Percentiles rank a stretch among this genome's conserved stretches.
phyloP scores from a whole-genome alignment of 2,797 vertebrate genomes.

The Gallinago solitaria region DNA sequence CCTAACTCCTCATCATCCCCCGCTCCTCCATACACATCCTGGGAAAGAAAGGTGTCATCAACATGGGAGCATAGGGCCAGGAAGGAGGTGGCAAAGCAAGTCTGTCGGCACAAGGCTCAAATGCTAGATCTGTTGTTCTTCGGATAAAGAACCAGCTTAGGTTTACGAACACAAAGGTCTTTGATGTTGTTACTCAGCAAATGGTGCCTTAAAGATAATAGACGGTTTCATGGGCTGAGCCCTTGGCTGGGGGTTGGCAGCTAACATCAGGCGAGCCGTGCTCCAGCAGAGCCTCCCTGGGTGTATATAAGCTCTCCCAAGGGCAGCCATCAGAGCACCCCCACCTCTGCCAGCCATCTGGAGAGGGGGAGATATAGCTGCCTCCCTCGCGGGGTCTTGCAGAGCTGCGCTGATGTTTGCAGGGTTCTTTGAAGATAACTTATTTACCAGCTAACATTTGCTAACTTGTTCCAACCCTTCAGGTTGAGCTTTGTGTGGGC shows the following conservation, averaged over 20 bases:
- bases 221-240: background rate
- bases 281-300: background rate
- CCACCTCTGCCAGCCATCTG: background rate
- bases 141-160: background rate
- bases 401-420: background rate
- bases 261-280: fast-evolving
- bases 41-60: constrained; percentile 21
- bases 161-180: background rate
- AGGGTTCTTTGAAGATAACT: background rate
- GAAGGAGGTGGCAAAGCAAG: background rate
- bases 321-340: background rate
- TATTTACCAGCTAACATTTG: background rate
- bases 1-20: background rate
- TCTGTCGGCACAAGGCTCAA: constrained; percentile 2
- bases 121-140: background rate
- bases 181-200: background rate
- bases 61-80: background rate
- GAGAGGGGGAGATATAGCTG: background rate
- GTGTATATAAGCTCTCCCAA: fast-evolving
- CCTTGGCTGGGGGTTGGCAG: background rate
- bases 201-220: background rate
- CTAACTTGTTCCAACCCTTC: background rate
- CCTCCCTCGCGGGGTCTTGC: background rate
- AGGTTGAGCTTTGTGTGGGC: background rate
- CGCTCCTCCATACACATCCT: background rate